Evolutionary conservation across 2,797 vertebrate species (phyloP).

Genomic region (Vultur gryphus): DNA sequence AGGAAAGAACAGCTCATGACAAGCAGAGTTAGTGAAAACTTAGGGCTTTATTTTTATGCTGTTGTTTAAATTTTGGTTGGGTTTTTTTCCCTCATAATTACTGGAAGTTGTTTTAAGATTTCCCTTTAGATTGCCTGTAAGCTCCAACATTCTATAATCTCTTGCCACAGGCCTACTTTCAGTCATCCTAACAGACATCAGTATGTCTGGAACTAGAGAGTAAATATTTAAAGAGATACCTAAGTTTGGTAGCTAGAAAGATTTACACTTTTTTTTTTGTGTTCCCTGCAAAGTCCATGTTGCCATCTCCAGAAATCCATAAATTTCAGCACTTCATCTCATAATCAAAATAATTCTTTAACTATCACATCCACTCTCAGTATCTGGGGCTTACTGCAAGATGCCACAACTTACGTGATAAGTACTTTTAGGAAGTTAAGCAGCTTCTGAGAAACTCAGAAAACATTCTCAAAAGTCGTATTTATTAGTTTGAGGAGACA

Average conservation of each 20-base stretch:
- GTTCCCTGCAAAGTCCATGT: background rate
- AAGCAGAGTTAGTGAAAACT: constrained; percentile 47
- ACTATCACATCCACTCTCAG: background rate
- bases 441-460: background rate
- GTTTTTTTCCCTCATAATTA: background rate
- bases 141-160: background rate
- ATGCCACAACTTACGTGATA: background rate
- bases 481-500: background rate
- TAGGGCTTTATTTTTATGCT: background rate
- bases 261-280: background rate
- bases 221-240: background rate
- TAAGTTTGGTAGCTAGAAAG: background rate
- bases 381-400: background rate
- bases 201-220: background rate
- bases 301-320: background rate
- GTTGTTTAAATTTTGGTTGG: background rate
- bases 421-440: background rate
- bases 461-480: background rate
- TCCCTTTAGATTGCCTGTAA: background rate
- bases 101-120: background rate
- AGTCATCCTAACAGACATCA: background rate
- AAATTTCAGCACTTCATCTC: background rate
- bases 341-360: background rate
- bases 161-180: background rate
- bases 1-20: constrained; percentile 45